Conservation (phyloP, 2,797 vertebrate species). For the Pseudochaenichthys georgianus region DNA sequence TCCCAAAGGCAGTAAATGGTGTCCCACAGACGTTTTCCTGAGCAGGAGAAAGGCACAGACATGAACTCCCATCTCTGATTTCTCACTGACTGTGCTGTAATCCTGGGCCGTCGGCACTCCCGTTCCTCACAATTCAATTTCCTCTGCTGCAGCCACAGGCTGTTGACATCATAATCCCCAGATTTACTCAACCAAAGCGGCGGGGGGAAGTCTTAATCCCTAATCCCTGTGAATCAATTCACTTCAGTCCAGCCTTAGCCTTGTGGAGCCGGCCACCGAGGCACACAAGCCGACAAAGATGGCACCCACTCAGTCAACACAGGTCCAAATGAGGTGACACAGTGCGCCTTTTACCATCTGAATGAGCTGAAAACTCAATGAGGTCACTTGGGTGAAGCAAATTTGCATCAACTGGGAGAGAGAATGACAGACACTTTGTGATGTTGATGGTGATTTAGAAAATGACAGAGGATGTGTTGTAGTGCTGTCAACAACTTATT, state of each 20-base stretch:
- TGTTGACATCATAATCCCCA: conserved; percentile 88
- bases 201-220: conserved; percentile 79
- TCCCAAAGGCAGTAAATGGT: conserved; percentile 48
- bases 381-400: conserved; percentile 17
- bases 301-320: conserved; percentile 44
- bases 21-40: conserved; percentile 46
- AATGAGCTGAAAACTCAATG: conserved; percentile 22
- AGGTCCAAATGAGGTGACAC: conserved; percentile 33
- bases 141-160: conserved; percentile 69
- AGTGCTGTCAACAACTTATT: background rate
- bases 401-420: conserved; percentile 18
- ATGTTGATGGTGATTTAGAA: conserved; percentile 19
- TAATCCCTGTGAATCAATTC: conserved; percentile 86
- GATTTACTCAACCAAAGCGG: conserved; percentile 85
- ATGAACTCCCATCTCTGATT: conserved; percentile 60
- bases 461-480: background rate
- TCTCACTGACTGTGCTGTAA: conserved; percentile 68
- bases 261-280: conserved; percentile 37
- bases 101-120: conserved; percentile 61
- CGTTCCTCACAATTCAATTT: conserved; percentile 82
- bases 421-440: conserved; percentile 24
- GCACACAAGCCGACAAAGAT: conserved; percentile 50
- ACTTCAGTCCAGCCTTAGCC: conserved; percentile 71
- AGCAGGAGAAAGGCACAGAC: conserved; percentile 61
- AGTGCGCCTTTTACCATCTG: conserved; percentile 29